phyloP scores from a whole-genome alignment of 2,888 invertebrate species.

The Parnassius orleans region DNA sequence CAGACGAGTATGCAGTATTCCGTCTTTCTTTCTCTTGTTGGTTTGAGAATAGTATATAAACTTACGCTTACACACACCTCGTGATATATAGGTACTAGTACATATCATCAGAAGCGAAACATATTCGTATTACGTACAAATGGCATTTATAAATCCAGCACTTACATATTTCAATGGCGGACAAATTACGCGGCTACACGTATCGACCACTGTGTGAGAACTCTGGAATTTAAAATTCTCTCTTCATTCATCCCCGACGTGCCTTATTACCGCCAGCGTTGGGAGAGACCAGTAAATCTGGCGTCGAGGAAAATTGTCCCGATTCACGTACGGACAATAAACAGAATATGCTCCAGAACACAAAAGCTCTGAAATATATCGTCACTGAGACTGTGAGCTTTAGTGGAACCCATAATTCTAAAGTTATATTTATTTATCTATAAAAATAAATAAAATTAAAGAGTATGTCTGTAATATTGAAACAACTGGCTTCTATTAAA shows the following conservation, averaged over 20 bases:
- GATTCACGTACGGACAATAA: slow-evolving; percentile 43
- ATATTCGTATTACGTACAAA: slow-evolving; percentile 3
- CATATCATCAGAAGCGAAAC: neutral
- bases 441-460: too few relatives aligned
- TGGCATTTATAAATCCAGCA: slow-evolving; percentile 32
- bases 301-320: slow-evolving; percentile 35
- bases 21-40: too few relatives aligned
- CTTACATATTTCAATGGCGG: slow-evolving; percentile 32
- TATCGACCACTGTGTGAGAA: slow-evolving; percentile 15
- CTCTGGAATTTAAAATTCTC: slow-evolving; percentile 13
- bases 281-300: slow-evolving; percentile 33
- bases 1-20: too few relatives aligned
- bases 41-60: too few relatives aligned
- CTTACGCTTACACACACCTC: too few relatives aligned
- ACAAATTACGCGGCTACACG: slow-evolving; percentile 35
- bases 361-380: slow-evolving; percentile 33
- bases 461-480: too few relatives aligned
- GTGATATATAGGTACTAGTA: too few relatives aligned
- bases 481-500: too few relatives aligned
- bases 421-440: too few relatives aligned
- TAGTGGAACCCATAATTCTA: too few relatives aligned
- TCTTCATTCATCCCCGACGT: slow-evolving; percentile 12
- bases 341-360: slow-evolving; percentile 38
- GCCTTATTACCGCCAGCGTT: slow-evolving; percentile 10
- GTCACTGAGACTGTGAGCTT: too few relatives aligned